phyloP scores from a whole-genome alignment of 2,888 invertebrate species.

The Cataglyphis albicans region DNA sequence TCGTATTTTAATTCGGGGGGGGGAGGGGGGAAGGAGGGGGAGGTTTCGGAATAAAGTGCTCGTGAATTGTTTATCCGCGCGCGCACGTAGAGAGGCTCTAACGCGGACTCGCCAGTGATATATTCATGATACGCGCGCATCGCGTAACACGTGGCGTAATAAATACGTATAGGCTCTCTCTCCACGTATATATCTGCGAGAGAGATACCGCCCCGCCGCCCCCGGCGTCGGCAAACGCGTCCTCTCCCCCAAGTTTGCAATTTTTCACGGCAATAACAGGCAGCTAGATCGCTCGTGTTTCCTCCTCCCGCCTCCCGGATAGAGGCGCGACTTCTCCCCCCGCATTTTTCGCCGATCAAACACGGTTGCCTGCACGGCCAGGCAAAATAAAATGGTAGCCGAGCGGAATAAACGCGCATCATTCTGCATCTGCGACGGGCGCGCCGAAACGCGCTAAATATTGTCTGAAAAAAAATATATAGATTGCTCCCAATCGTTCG shows the following conservation, averaged over 20 bases:
- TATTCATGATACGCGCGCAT: not conserved
- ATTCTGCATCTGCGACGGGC: conserved; percentile 42
- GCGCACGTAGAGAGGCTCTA: not conserved
- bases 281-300: conserved; percentile 32
- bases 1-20: not conserved
- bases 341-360: conserved; percentile 52
- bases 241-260: conserved; percentile 29
- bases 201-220: not conserved
- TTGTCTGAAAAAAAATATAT: conserved; percentile 19
- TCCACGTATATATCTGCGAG: not conserved
- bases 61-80: not conserved
- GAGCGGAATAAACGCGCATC: conserved; percentile 54
- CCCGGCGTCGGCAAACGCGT: too few relatives aligned
- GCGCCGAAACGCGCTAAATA: conserved; percentile 40
- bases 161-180: not conserved
- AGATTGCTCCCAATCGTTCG: not conserved
- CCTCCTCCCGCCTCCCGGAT: conserved; percentile 9
- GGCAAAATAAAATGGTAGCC: conserved; percentile 38
- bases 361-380: conserved; percentile 34
- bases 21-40: too few relatives aligned
- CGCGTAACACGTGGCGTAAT: not conserved
- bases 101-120: not conserved
- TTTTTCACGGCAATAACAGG: conserved; percentile 53
- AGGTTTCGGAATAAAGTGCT: not conserved
- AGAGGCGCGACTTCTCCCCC: conserved; percentile 41